phyloP scores from a whole-genome alignment of 1,140 invertebrate genomes.

The Lithobius niger region DNA sequence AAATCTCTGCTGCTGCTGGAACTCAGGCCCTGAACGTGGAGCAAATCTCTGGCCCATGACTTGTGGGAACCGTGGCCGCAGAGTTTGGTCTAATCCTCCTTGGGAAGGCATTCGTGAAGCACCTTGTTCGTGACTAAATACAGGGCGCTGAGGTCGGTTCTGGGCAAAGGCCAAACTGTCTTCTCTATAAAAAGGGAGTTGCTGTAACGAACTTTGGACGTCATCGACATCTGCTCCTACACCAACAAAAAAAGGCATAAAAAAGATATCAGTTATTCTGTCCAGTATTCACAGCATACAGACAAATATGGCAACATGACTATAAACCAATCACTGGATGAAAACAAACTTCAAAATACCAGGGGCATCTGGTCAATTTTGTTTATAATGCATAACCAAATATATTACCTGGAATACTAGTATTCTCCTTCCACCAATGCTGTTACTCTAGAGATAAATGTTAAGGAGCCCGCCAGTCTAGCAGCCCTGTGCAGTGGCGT shows the following conservation, averaged over 20 bases:
- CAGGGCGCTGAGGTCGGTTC: background rate
- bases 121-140: background rate
- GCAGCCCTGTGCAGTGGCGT: too few relatives aligned
- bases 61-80: background rate
- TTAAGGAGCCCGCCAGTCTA: too few relatives aligned
- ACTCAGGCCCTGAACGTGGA: background rate
- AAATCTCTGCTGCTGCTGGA: background rate
- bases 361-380: too few relatives aligned
- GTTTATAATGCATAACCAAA: too few relatives aligned
- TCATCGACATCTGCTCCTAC: background rate
- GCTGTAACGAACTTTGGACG: background rate
- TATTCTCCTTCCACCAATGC: too few relatives aligned
- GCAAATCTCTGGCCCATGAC: background rate
- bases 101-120: background rate
- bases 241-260: background rate
- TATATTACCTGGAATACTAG: too few relatives aligned
- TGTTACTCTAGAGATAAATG: too few relatives aligned
- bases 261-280: too few relatives aligned
- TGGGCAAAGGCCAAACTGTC: background rate
- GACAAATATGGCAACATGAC: too few relatives aligned
- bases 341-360: too few relatives aligned
- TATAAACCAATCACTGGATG: too few relatives aligned
- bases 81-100: background rate
- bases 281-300: too few relatives aligned
- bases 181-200: background rate